Conservation (phyloP, 2,888 invertebrate genomes). For the Drosophila maculinotata region DNA sequence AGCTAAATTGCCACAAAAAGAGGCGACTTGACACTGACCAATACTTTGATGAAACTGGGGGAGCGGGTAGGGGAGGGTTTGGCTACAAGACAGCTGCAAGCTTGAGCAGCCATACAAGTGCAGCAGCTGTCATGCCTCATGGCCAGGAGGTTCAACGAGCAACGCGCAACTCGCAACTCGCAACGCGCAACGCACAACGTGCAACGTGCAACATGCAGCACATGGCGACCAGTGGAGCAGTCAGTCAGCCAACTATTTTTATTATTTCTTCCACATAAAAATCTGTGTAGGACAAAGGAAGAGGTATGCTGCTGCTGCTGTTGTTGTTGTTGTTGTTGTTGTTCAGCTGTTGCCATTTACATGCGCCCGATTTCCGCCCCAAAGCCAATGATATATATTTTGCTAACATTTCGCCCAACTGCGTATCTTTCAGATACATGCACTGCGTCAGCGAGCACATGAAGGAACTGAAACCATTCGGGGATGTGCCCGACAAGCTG, state of each 20-base stretch:
- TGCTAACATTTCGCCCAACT: conserved; percentile 17
- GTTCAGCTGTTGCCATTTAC: conserved; percentile 59
- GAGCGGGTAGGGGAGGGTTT: neutral
- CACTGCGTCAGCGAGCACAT: conserved; percentile 96
- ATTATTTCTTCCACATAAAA: conserved; percentile 64
- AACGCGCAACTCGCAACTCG: too few relatives aligned
- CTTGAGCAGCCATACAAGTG: conserved; percentile 76
- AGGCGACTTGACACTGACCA: conserved; percentile 12
- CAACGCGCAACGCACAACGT: too few relatives aligned
- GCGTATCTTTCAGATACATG: conserved; percentile 87
- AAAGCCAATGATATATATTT: conserved; percentile 41
- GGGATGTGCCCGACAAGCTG: conserved; percentile 96
- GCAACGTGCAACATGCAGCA: conserved; percentile 37
- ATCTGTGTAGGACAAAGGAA: conserved; percentile 20
- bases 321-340: conserved; percentile 18
- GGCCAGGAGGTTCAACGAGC: conserved; percentile 38
- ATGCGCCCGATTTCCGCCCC: conserved; percentile 62
- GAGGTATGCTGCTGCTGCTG: conserved; percentile 9
- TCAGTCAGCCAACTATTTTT: conserved; percentile 57
- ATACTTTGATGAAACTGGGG: conserved; percentile 15
- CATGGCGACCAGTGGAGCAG: conserved; percentile 38
- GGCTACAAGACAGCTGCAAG: conserved; percentile 19
- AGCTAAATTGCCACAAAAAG: conserved; percentile 24
- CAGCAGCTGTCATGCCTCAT: conserved; percentile 58
- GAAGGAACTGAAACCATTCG: conserved; percentile 97